phyloP scores from a whole-genome alignment of 2,888 invertebrate species.

The Cosmopolites sordidus region DNA sequence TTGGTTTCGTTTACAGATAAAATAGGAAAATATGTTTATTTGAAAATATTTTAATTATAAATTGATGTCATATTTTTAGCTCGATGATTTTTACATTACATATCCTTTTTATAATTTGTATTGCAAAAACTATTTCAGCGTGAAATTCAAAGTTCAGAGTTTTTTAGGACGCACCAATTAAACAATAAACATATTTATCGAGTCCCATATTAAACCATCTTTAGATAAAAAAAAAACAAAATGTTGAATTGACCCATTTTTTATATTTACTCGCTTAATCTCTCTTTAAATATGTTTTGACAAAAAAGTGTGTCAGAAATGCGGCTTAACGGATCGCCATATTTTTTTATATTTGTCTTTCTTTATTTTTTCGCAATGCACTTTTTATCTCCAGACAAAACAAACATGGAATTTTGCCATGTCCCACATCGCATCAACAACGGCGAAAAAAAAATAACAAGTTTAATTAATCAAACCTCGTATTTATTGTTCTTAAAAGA shows the following conservation, averaged over 20 bases:
- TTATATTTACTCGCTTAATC: slow-evolving; percentile 33
- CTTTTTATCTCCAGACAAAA: slow-evolving; percentile 36
- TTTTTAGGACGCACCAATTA: slow-evolving; percentile 15
- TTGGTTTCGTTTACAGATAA: too few species aligned
- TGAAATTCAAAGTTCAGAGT: slow-evolving; percentile 12
- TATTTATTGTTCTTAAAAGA: slow-evolving; percentile 21
- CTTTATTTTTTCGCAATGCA: slow-evolving; percentile 32
- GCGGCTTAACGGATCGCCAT: slow-evolving; percentile 26
- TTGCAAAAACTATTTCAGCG: too few species aligned
- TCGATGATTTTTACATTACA: too few species aligned
- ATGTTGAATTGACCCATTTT: slow-evolving; percentile 25
- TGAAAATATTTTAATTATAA: too few species aligned
- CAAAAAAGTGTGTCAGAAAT: slow-evolving; percentile 34
- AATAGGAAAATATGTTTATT: too few species aligned
- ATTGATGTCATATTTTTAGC: too few species aligned
- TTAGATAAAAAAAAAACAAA: too few species aligned
- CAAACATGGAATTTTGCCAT: slow-evolving; percentile 28
- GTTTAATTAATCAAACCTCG: slow-evolving; percentile 24
- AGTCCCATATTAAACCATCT: too few species aligned
- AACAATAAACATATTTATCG: background rate
- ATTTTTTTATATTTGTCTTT: slow-evolving; percentile 26
- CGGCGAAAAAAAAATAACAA: slow-evolving; percentile 19
- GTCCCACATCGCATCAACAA: slow-evolving; percentile 12
- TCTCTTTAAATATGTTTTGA: slow-evolving; percentile 32
- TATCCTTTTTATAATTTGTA: too few species aligned